Conservation (phyloP, 2,113 vertebrate species). For the Holacanthus passer region DNA sequence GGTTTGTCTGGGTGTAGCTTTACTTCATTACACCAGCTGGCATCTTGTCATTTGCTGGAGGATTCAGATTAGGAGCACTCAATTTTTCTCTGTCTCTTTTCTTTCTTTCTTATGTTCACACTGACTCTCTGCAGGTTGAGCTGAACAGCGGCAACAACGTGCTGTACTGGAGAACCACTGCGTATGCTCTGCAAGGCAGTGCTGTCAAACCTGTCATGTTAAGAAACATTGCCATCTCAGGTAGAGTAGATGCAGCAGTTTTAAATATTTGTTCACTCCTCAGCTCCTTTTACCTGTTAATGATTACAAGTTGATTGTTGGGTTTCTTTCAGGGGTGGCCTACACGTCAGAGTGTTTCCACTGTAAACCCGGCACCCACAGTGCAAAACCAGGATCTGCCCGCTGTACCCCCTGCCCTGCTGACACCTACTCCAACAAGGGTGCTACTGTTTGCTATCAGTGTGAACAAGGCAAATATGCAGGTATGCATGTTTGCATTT, state of each 20-base stretch:
- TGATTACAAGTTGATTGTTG: slow-evolving; percentile 4
- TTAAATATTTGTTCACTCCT: not conserved
- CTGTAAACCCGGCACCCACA: slow-evolving; percentile 93
- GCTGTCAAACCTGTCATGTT: slow-evolving; percentile 90
- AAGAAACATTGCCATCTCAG: slow-evolving; percentile 92
- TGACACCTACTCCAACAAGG: slow-evolving; percentile 89
- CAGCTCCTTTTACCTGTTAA: slow-evolving; percentile 19
- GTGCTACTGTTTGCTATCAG: slow-evolving; percentile 88
- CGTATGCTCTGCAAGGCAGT: slow-evolving; percentile 84
- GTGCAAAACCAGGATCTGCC: slow-evolving; percentile 86
- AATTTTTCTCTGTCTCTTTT: not conserved
- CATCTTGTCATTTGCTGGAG: not conserved
- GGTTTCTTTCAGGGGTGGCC: slow-evolving; percentile 87
- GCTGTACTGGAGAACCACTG: slow-evolving; percentile 92
- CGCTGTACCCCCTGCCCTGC: slow-evolving; percentile 87
- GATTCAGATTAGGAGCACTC: not conserved
- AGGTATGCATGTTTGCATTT: slow-evolving; percentile 78
- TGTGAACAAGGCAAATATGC: slow-evolving; percentile 88
- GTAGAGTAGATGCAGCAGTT: slow-evolving; percentile 70
- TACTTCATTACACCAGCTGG: not conserved
- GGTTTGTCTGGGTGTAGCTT: slow-evolving; percentile 78
- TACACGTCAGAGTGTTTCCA: slow-evolving; percentile 98
- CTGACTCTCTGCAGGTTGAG: slow-evolving; percentile 81
- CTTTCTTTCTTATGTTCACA: not conserved
- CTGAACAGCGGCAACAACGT: slow-evolving; percentile 93